Base-by-base conservation (phyloP, 2,797 vertebrate genomes). In the Scolopax rusticola region DNA sequence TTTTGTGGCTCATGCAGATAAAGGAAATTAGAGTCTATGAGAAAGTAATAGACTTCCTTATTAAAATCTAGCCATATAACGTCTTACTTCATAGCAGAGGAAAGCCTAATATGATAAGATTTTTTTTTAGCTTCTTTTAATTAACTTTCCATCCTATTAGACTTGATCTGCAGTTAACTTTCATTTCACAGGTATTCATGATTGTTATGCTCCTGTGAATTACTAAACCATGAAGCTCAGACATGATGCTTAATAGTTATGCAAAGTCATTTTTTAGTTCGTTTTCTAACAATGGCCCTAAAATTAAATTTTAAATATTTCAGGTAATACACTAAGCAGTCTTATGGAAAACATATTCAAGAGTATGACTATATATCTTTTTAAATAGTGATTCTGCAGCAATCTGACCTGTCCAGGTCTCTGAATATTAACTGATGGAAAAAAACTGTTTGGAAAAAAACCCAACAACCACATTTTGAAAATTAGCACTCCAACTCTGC, bases 91-190 rank as follows among this genome's bases (percentile, higher is more conserved):
- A 67, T 96, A 94, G 93, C 89, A 87, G 91, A 97, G 94, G 67
- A 85, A 93, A 95, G 38, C 43, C 76, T 96, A 86, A 96, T 97
- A 96, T 75, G 86, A 96, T 98, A 97, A 97, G 92, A 41, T 36
- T 54, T 94, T 97, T 97, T 94, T 97, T 97, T 93, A 87, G 90
- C 93, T 97, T 85, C 84, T 96, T 95, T 97, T 98, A 98, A 98
- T 98, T 98, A 98, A 97, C 93, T 97, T 97, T 94, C 88, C 92
- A 65, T 94, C 82, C 93, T 97, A 87, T 98, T 98, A 93, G 91
- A 94, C 95, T 96, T 98, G 95, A 85, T 97, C 93, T 96, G 93
- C 95, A 96, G 93, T 97, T 96, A 97, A 96, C 95, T 97, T 97
- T 97, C 97, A 97, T 97, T 97, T 97, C 95, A 94, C 95, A 97